Conservation (phyloP, 2,113 vertebrate genomes). For the Malurus cyaneus region DNA sequence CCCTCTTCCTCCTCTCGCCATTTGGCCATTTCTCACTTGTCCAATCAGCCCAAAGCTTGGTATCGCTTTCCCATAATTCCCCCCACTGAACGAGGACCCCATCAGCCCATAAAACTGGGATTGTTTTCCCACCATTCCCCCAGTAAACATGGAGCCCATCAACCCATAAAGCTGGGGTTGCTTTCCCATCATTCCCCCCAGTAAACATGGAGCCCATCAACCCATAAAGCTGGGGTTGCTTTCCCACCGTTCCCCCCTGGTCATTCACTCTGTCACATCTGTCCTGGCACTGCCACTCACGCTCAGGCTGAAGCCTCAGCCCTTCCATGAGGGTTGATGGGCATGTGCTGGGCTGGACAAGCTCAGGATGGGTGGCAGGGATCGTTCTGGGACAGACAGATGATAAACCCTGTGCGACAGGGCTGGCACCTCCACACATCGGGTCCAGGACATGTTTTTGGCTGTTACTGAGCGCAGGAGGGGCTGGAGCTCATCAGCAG, state of each 20-base stretch:
- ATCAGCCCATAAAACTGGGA: not conserved
- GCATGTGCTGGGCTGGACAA: not conserved
- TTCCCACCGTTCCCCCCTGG: not conserved
- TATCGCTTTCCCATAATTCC: too few relatives aligned
- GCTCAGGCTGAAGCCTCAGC: not conserved
- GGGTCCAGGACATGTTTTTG: not conserved
- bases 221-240: not conserved
- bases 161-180: too few relatives aligned
- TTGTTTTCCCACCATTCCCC: not conserved
- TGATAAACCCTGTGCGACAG: not conserved
- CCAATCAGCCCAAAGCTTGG: too few relatives aligned
- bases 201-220: not conserved
- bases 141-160: too few relatives aligned
- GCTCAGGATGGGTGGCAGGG: not conserved
- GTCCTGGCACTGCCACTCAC: not conserved
- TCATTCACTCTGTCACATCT: fast-evolving
- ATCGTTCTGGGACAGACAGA: not conserved
- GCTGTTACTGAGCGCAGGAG: fast-evolving
- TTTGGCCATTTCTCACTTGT: too few relatives aligned
- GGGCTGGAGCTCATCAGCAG: not conserved
- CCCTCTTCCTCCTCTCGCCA: too few relatives aligned
- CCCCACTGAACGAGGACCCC: too few relatives aligned
- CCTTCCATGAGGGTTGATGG: not conserved
- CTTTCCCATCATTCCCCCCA: too few relatives aligned
- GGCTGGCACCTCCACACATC: not conserved